These are phyloP conservation scores for Pelobates cultripes DNA, from an alignment of 2,797 vertebrate species.

Conservation along the genomic window DNA sequence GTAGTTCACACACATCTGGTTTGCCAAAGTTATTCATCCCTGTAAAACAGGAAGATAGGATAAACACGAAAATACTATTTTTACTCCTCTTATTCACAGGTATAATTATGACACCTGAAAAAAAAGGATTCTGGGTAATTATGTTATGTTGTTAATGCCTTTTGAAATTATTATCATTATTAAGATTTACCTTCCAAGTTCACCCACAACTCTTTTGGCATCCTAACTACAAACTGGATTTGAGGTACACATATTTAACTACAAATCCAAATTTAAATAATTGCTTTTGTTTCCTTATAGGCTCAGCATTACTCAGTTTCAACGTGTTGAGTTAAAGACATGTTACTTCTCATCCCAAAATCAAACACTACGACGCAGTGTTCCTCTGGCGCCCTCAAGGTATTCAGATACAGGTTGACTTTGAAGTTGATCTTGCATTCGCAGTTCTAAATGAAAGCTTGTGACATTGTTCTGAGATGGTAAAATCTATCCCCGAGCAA, in stretches of 20 bases:
- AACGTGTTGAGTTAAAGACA: conserved; percentile 39
- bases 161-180: too few relatives aligned
- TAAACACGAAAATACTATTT: too few relatives aligned
- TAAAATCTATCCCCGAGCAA: conserved; percentile 25
- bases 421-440: conserved; percentile 48
- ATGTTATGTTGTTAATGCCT: too few relatives aligned
- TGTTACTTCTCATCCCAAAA: conserved; percentile 44
- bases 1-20: too few relatives aligned
- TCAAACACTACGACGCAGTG: conserved; percentile 34
- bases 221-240: neutral
- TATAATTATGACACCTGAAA: too few relatives aligned
- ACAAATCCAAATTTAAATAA: neutral
- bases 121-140: too few relatives aligned
- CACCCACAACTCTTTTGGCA: neutral
- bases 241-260: neutral
- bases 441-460: conserved; percentile 31
- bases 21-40: too few relatives aligned
- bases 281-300: conserved; percentile 26
- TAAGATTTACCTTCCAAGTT: neutral
- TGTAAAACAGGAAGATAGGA: too few relatives aligned
- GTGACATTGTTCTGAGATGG: conserved; percentile 27
- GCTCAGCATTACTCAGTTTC: conserved; percentile 28
- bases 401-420: conserved; percentile 39
- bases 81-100: too few relatives aligned
- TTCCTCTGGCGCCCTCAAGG: conserved; percentile 43